These are phyloP conservation scores for Ellobium chinense DNA, from an alignment of 2,888 invertebrate species.

Conservation along the genomic window DNA sequence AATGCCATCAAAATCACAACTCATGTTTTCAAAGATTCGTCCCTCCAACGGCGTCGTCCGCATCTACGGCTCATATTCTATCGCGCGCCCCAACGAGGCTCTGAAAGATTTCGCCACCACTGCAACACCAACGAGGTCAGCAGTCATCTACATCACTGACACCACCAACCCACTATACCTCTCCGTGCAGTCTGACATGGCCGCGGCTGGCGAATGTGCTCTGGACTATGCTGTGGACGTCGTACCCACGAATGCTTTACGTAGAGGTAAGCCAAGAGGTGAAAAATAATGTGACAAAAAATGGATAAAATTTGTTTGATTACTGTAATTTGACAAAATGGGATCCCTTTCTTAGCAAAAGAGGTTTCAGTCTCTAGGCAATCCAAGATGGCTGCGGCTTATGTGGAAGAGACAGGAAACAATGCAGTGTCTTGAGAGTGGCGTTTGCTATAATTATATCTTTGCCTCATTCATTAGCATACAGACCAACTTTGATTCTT, in stretches of 20 bases:
- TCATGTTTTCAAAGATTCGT: constrained; percentile 25
- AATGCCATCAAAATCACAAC: too few species aligned
- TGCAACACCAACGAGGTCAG: constrained; percentile 34
- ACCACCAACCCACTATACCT: constrained; percentile 38
- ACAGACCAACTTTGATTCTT: too few species aligned
- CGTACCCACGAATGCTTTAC: constrained; percentile 23
- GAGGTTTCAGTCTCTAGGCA: too few species aligned
- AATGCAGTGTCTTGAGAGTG: too few species aligned
- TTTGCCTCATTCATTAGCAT: too few species aligned
- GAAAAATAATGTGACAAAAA: too few species aligned
- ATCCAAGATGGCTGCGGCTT: too few species aligned
- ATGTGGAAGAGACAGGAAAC: too few species aligned
- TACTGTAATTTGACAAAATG: too few species aligned
- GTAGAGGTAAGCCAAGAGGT: constrained; percentile 22
- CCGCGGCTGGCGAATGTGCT: constrained; percentile 18
- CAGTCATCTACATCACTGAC: constrained; percentile 39
- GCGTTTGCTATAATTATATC: too few species aligned
- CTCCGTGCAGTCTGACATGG: constrained; percentile 20
- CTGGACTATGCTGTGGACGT: constrained; percentile 19
- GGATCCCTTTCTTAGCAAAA: too few species aligned
- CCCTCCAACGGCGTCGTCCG: constrained; percentile 49
- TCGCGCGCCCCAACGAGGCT: constrained; percentile 52
- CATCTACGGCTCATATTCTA: constrained; percentile 56
- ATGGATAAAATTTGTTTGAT: too few species aligned
- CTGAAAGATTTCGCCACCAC: constrained; percentile 35